Percentiles rank a stretch among this genome's conserved stretches.
Conservation (phyloP, 2,113 vertebrate genomes). For the Oxyruncus cristatus region DNA sequence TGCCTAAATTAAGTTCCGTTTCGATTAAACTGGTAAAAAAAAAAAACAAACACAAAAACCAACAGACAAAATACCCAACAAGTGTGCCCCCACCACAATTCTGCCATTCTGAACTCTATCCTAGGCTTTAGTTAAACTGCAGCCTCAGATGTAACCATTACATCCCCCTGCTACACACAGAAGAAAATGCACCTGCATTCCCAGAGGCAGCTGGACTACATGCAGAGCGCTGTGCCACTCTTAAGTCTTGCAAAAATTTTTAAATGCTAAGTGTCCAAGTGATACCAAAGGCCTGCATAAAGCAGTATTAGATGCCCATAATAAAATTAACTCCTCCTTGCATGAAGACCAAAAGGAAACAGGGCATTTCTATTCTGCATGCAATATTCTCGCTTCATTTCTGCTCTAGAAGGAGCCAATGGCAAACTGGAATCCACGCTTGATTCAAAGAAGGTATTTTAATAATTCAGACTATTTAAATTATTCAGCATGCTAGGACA, state of each 20-base stretch:
- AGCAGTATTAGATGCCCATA: background rate
- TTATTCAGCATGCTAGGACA: background rate
- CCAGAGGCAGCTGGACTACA: background rate
- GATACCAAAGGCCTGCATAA: background rate
- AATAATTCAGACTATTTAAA: background rate
- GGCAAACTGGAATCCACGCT: background rate
- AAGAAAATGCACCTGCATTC: fast-evolving
- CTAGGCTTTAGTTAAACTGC: background rate
- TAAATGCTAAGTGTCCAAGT: background rate
- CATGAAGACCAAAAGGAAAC: background rate
- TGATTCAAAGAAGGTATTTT: background rate
- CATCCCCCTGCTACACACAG: fast-evolving
- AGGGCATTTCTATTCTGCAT: background rate
- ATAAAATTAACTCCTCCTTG: background rate
- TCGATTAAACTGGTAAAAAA: background rate
- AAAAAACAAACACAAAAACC: background rate
- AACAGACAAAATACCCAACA: background rate
- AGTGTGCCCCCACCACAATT: background rate
- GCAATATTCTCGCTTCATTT: too few species aligned
- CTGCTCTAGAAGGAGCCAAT: background rate
- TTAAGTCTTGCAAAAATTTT: background rate
- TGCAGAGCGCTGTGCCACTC: background rate
- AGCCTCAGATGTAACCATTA: background rate
- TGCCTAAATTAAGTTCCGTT: background rate
- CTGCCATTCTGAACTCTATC: background rate